phyloP scores from a whole-genome alignment of 2,888 invertebrate species.

The Itoplectis maculator region DNA sequence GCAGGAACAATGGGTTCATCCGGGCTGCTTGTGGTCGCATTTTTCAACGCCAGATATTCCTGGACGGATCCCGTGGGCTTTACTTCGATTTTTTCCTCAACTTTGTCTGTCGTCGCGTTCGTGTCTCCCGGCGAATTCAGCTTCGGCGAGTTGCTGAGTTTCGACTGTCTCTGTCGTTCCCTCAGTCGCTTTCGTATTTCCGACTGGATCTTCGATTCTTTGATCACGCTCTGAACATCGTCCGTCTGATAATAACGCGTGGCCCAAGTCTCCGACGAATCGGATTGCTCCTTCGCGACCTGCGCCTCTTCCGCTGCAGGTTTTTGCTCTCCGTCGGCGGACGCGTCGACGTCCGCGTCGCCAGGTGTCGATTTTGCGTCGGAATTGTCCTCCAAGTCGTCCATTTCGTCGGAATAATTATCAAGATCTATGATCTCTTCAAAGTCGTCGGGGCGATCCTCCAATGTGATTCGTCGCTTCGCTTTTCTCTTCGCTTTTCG shows the following conservation, averaged over 20 bases:
- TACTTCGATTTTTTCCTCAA: conserved; percentile 57
- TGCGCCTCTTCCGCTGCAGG: neutral
- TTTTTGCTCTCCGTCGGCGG: neutral
- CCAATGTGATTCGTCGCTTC: conserved; percentile 24
- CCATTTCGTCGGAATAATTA: conserved; percentile 83
- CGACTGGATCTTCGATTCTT: conserved; percentile 83
- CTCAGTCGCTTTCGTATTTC: conserved; percentile 83
- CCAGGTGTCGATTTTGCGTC: conserved; percentile 36
- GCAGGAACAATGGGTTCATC: neutral
- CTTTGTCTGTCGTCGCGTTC: conserved; percentile 45
- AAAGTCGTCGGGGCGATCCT: conserved; percentile 77
- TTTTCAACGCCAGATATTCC: conserved; percentile 82
- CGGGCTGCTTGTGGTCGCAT: conserved; percentile 38
- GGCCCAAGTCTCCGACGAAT: conserved; percentile 82
- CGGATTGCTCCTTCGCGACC: conserved; percentile 65
- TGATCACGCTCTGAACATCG: conserved; percentile 83
- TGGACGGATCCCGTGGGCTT: conserved; percentile 82
- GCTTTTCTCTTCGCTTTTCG: conserved; percentile 42
- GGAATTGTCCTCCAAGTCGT: conserved; percentile 76
- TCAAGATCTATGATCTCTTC: conserved; percentile 83
- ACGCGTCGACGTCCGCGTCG: neutral
- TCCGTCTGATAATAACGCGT: conserved; percentile 83
- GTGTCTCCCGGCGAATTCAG: conserved; percentile 74
- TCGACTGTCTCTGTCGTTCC: conserved; percentile 81
- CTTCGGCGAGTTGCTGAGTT: conserved; percentile 78